These are phyloP conservation scores for Sminthurinus signatus DNA, from an alignment of 1,140 invertebrate genomes.

Conservation along the genomic window DNA sequence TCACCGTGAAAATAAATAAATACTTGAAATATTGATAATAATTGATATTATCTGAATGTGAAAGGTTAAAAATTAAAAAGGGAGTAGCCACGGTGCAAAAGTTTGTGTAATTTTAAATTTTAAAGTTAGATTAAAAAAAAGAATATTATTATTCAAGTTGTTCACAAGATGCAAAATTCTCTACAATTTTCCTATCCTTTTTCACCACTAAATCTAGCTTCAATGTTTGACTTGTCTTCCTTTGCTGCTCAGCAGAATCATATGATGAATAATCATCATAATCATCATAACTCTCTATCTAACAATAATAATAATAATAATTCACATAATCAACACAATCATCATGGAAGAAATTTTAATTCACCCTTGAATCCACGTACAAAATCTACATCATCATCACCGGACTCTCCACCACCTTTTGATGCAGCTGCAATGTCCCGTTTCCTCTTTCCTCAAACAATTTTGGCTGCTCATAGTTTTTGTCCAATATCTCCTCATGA, in stretches of 20 bases:
- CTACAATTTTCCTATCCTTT: slow-evolving; percentile 16
- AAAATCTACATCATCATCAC: not conserved
- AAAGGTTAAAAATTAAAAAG: not conserved
- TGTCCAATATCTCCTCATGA: not conserved
- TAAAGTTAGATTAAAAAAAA: too few species aligned
- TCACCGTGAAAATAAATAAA: too few species aligned
- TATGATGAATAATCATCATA: not conserved
- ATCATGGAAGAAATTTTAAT: not conserved
- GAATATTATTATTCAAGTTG: too few species aligned
- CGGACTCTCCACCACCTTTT: not conserved
- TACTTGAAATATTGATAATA: too few species aligned
- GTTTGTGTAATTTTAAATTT: too few species aligned
- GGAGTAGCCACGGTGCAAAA: too few species aligned
- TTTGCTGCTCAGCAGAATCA: slow-evolving; percentile 7
- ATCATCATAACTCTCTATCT: not conserved
- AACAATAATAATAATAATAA: not conserved
- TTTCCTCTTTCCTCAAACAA: slow-evolving; percentile 7
- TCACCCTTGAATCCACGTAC: not conserved
- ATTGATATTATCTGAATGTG: too few species aligned
- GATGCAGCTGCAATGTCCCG: slow-evolving; percentile 14
- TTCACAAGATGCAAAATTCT: slow-evolving; percentile 15
- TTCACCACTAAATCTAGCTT: slow-evolving; percentile 11
- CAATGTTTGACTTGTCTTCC: slow-evolving; percentile 13
- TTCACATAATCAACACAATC: not conserved
- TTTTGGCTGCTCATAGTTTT: slow-evolving; percentile 8